phyloP scores from a whole-genome alignment of 2,113 vertebrate species.

The Dermatemys mawii region DNA sequence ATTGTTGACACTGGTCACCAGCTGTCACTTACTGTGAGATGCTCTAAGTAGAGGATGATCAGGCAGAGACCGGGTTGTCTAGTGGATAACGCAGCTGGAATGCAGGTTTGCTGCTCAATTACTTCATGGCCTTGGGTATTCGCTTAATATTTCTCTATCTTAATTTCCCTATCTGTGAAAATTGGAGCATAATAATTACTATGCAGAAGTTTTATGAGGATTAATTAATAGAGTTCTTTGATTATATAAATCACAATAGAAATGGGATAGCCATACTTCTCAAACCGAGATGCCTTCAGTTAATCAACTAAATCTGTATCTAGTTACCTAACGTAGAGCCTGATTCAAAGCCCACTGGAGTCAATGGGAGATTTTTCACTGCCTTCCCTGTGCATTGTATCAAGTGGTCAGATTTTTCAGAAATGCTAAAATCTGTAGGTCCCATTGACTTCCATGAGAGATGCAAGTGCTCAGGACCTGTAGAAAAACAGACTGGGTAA shows the following conservation, averaged over 20 bases:
- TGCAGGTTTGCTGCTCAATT: background rate
- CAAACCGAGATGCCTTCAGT: background rate
- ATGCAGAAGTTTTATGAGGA: slow-evolving; percentile 57
- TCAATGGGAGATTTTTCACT: background rate
- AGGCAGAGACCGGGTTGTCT: fast-evolving
- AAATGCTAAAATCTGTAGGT: background rate
- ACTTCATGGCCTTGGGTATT: slow-evolving; percentile 51
- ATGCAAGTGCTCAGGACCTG: background rate
- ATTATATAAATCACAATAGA: slow-evolving; percentile 57
- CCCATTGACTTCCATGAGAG: fast-evolving
- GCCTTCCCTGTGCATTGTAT: background rate
- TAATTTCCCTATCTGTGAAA: background rate
- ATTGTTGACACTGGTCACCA: background rate
- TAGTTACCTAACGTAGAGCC: background rate
- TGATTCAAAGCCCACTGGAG: background rate
- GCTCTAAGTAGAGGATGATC: background rate
- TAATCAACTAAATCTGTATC: background rate
- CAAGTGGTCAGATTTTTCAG: background rate
- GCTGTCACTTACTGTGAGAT: fast-evolving
- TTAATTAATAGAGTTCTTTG: slow-evolving; percentile 53
- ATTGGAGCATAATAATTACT: slow-evolving; percentile 31
- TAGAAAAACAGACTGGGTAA: background rate
- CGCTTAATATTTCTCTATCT: slow-evolving; percentile 58
- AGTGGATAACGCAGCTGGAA: background rate
- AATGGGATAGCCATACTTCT: background rate